Percentiles rank a stretch among this genome's conserved stretches.
These are phyloP conservation scores for Caenorhabditis auriculariae DNA, from an alignment of 2,888 invertebrate genomes.

Conservation along the genomic window DNA sequence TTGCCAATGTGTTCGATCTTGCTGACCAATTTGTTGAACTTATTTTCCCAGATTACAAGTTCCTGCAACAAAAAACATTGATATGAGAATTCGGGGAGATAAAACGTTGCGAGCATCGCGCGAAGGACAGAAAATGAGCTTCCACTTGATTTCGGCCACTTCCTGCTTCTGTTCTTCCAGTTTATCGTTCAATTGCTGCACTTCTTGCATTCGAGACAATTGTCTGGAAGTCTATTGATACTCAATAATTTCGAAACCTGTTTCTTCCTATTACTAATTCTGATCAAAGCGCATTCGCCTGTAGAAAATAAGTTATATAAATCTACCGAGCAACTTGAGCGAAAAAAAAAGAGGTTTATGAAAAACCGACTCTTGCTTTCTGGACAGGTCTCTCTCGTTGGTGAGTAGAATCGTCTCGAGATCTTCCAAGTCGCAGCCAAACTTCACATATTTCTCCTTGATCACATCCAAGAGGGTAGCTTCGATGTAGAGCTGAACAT, in stretches of 20 bases:
- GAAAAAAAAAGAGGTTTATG: too few species aligned
- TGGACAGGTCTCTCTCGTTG: constrained; percentile 10
- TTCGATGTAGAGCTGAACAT: constrained; percentile 15
- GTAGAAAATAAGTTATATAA: too few species aligned
- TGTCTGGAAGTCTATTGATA: constrained; percentile 2
- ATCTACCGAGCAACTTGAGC: too few species aligned
- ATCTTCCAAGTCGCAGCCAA: constrained; percentile 3
- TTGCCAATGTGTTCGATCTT: too few species aligned
- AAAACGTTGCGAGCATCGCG: constrained; percentile 10
- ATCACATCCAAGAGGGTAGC: constrained; percentile 23
- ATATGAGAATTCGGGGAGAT: too few species aligned
- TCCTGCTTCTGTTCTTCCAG: constrained; percentile 1
- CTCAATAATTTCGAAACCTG: not conserved
- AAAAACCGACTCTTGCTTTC: too few species aligned
- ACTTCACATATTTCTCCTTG: constrained; percentile 4
- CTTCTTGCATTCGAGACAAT: constrained; percentile 8
- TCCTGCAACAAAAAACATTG: too few species aligned
- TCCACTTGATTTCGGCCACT: constrained; percentile 5
- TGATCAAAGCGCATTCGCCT: too few species aligned
- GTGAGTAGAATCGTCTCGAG: not conserved
- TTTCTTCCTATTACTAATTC: too few species aligned
- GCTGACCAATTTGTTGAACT: too few species aligned
- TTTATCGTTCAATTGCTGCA: constrained; percentile 2
- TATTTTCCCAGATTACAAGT: too few species aligned
- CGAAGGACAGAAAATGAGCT: constrained; percentile 11